Conservation (phyloP, 2,113 vertebrate genomes). For the Elanoides forficatus region DNA sequence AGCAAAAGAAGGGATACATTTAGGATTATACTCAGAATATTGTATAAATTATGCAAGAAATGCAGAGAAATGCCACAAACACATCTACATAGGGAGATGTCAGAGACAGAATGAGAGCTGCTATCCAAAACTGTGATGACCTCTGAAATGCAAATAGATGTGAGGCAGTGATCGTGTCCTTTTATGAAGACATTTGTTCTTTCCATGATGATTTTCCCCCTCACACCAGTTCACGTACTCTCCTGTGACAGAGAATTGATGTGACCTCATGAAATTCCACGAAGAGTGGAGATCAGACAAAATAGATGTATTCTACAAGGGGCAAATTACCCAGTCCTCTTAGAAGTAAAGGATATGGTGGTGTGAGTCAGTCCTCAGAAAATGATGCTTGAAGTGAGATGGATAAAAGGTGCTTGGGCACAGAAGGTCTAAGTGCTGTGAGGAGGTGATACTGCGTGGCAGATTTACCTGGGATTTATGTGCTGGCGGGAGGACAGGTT, state of each 20-base stretch:
- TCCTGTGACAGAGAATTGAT: not conserved
- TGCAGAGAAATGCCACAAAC: not conserved
- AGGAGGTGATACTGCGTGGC: not conserved
- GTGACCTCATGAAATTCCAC: constrained; percentile 1
- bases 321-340: not conserved
- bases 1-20: not conserved
- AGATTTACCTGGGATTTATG: not conserved
- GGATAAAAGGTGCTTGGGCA: not conserved
- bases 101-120: not conserved
- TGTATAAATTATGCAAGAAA: not conserved
- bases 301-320: not conserved
- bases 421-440: not conserved
- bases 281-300: not conserved
- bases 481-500: not conserved
- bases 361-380: not conserved
- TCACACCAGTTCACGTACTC: not conserved
- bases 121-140: not conserved
- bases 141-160: not conserved
- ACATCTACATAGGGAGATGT: not conserved
- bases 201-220: not conserved
- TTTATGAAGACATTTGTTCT: not conserved
- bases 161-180: not conserved
- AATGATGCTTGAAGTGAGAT: not conserved
- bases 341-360: not conserved
- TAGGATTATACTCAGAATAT: not conserved